Conservation (phyloP, 1,140 invertebrate species). For the Aporrectodea caliginosa region DNA sequence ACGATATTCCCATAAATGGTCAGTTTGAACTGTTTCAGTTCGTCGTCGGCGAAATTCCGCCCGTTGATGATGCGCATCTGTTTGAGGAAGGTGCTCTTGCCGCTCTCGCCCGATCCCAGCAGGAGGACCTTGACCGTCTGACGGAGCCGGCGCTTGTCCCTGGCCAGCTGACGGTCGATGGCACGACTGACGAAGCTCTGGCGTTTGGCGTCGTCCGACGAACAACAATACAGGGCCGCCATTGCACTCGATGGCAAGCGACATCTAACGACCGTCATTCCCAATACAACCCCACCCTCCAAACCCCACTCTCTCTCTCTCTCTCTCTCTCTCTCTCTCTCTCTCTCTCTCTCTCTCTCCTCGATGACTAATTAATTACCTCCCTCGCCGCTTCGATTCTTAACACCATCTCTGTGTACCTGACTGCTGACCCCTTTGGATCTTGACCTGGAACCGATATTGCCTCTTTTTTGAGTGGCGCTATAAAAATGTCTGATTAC, state of each 20-base stretch:
- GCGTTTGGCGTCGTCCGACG: constrained; percentile 64
- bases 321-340: constrained; percentile 26
- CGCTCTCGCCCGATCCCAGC: constrained; percentile 85
- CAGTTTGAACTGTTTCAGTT: constrained; percentile 78
- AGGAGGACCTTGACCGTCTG: constrained; percentile 75
- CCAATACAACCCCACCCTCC: no score
- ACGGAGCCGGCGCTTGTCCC: constrained; percentile 62
- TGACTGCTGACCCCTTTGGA: no score
- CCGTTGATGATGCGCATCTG: constrained; percentile 99
- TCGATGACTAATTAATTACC: no score
- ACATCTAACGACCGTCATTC: no score
- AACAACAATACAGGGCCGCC: constrained; percentile 41
- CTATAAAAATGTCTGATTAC: no score
- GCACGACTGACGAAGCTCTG: constrained; percentile 72
- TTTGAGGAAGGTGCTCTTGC: constrained; percentile 96
- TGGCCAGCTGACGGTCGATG: constrained; percentile 76
- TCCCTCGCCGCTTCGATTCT: no score
- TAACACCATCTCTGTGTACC: no score
- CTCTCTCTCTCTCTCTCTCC: constrained; percentile 27
- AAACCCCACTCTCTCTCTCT: constrained; percentile 13
- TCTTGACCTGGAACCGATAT: no score
- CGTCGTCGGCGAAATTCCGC: constrained; percentile 79
- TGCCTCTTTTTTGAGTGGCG: no score
- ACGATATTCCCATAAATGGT: constrained; percentile 91
- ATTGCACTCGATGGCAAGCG: no score